Base-by-base conservation (phyloP, 2,797 vertebrate species). In the Propithecus deckenii region DNA sequence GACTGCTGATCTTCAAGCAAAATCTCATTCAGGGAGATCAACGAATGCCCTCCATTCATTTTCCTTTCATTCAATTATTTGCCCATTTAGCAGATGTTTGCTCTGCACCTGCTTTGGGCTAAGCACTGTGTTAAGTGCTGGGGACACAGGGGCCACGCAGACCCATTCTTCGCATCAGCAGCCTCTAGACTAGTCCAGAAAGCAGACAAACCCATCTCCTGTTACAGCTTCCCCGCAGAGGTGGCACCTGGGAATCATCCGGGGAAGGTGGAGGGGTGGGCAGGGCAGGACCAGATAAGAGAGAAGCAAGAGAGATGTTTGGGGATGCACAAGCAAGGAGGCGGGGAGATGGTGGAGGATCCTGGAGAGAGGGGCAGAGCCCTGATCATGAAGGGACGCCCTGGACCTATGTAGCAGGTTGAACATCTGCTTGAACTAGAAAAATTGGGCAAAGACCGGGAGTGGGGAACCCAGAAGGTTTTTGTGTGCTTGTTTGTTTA, bases 1-100 rank as follows among this genome's bases (percentile, higher is more conserved):
- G 69, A 89, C 59, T 95, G 57, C 61, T 81, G 78, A 95, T 72
- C 32, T 71, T 80, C 25, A 78, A 97, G 89, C 46, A 97, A 90
- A 90, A 96, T 52, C 57, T 43, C 71, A 72, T 41, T 96, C 65
- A 76, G 67, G 78, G 79, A 38, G 12, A 91, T 43, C 38, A 41
- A 75, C 74, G 92, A 91, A 88, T 43, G 9, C 11, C n/a, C 15
- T 88, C 81, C 76, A 61, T 74, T 95, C 46, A 9, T 48, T 65
- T 46, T 83, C 81, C 43, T 69, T 89, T 86, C 63, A 59, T 63
- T 88, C 72, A 50, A 22, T 41, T 59, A 25, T 48, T 63, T 72
- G 69, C 50, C 71, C 52, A 32, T 15, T 75, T 61, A 69, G 69
- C 28, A 78, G 65, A 52, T 35, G 67, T 69, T 80, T 38, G 43